Base-by-base conservation (phyloP, 2,113 vertebrate species). In the Rhinoptilus africanus region DNA sequence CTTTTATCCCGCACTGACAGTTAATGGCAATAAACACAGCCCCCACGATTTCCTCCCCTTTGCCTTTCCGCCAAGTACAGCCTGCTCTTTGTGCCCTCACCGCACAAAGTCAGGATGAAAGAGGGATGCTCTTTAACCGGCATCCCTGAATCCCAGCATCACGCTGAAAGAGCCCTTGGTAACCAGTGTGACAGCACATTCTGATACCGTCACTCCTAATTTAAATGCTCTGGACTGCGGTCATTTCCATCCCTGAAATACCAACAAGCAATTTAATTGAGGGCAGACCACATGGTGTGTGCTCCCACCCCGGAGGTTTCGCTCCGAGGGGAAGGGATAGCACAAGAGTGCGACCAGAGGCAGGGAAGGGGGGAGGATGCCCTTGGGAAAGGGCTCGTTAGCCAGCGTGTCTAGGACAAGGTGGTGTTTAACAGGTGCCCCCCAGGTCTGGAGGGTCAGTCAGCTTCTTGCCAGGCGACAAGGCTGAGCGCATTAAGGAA, bases 221-320 rank as follows among this genome's bases (percentile, higher is more conserved):
- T 76, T 41, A 69, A 89, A 81, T 20, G 39, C 12, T 11, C 51
- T 19, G 28, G 26, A 73, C 2, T 23, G 37, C 1, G 0, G 71
- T 37, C 63, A 64, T 78, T 89, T 87, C 80, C 87, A 75, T 62
- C 63, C 43, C 75, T 60, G 56, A 90, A 89, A 85, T 10, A 85
- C 64, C 85, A 94, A 87, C 69, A 84, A 75, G 91, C 57, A 93
- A 80, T 73, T 66, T 79, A 74, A 87, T 1, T 77, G 73, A 92
- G 79, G 82, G 57, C 87, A 95, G 87, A 66, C 10, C 48, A 57
- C 4, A 22, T 2, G 30, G 62, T 27, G 83, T 8, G 45, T 3
- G 37, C 53, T 30, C 45, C 10, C 24, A 3, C 30, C 57, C 64
- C 1, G 1, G 60, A 84, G 68, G 39, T 75, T 81, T 94, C 1